Base-by-base conservation (phyloP, 1,140 invertebrate genomes). In the Drosophila persimilis region DNA sequence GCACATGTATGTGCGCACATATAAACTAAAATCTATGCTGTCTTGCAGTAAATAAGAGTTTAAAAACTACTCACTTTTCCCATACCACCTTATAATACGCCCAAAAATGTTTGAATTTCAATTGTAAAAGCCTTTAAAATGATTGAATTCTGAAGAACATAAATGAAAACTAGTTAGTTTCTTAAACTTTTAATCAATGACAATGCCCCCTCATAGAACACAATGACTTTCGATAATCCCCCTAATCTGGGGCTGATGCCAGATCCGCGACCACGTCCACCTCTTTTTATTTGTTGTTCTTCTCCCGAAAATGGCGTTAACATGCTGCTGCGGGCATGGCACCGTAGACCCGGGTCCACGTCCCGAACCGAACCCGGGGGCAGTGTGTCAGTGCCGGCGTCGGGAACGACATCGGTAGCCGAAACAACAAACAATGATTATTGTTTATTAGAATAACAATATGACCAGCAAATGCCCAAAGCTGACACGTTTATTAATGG, bases 361-460 rank as follows among this genome's bases (percentile, higher is more conserved):
- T 20, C 20, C 20, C 20, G 20, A 20, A 20, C 20, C 20, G 20
- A 20, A 1, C 20, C 20, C 20, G 20, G 24, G 35, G 35, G 35
- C 35, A 35, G 11, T 39, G 35, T 39, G 43, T 4, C 57, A 43
- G 29, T 46, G 24, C 31, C 24, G 51, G 35, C 35, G 35, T 13
- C 35, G 8, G 35, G 11, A 11, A 13, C 35, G 35, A 39, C 31
- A 50, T 65, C 65, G 35, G 65, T 69, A 50, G 59, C 59, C 45
- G 39, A 69, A 69, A 69, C 63, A 69, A 69, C 51, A 69, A 45
- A 29, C 65, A 35, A 17, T 45, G 65, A 69, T 69, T 69, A 57
- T 69, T 69, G 65, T 69, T 69, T 69, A 69, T 69, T 69, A 69
- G 65, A 69, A 69, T 69, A 69, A 69, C 65, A 69, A 69, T 69